phyloP scores from a whole-genome alignment of 2,888 invertebrate genomes.

The Nudaria mundana region DNA sequence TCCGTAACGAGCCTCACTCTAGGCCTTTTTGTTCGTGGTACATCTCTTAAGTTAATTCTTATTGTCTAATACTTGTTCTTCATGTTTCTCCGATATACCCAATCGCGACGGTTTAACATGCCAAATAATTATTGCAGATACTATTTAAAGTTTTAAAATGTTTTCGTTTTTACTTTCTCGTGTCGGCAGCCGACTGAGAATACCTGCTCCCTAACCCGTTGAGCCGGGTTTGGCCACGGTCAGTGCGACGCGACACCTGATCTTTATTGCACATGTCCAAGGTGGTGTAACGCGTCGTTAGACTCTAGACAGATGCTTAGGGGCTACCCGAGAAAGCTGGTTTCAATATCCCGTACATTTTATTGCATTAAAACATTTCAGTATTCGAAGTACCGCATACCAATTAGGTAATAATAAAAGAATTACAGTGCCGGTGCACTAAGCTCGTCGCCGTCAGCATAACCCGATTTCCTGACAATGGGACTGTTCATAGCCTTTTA shows the following conservation, averaged over 20 bases:
- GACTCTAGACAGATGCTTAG: conserved; percentile 62
- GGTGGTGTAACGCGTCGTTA: conserved; percentile 40
- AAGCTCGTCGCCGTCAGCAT: conserved; percentile 45
- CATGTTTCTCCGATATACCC: conserved; percentile 23
- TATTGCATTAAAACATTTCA: not conserved
- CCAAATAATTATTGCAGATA: conserved; percentile 28
- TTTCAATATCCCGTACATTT: conserved; percentile 31
- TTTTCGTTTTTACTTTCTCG: conserved; percentile 57
- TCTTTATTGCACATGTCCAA: conserved; percentile 62
- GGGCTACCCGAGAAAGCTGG: conserved; percentile 40
- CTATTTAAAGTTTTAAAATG: conserved; percentile 40
- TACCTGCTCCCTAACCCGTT: conserved; percentile 61
- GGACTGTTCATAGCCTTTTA: conserved; percentile 48
- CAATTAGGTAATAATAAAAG: conserved; percentile 21
- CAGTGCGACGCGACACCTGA: conserved; percentile 77
- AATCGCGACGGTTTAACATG: conserved; percentile 28
- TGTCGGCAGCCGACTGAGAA: conserved; percentile 34
- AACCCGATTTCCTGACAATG: conserved; percentile 64
- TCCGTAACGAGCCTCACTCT: conserved; percentile 49
- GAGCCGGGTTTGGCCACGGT: conserved; percentile 64
- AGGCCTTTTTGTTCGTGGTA: conserved; percentile 47
- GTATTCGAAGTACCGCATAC: not conserved
- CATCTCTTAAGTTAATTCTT: conserved; percentile 49
- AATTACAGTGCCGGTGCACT: conserved; percentile 49
- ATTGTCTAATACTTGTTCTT: conserved; percentile 35